Evolutionary conservation across 2,113 vertebrate species (phyloP).

Genomic region (Oceanites oceanicus): DNA sequence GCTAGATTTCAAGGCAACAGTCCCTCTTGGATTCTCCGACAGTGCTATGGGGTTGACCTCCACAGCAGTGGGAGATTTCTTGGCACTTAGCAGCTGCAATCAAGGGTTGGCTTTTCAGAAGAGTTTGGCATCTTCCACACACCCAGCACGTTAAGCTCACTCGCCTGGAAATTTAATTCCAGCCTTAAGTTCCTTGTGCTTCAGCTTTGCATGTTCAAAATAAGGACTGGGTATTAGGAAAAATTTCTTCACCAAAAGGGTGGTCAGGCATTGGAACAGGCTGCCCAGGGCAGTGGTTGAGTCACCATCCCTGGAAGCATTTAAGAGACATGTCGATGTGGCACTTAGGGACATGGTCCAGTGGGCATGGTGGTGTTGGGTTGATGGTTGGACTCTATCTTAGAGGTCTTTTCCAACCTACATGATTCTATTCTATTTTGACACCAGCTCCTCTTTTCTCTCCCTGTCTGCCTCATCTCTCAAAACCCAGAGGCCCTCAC

Average conservation of each 20-base stretch:
- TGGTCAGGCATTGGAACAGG: too few relatives aligned
- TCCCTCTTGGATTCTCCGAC: rapidly evolving
- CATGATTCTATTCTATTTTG: too few relatives aligned
- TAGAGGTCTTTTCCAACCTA: too few relatives aligned
- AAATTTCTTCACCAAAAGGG: too few relatives aligned
- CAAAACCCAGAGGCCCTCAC: background rate
- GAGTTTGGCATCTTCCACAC: background rate
- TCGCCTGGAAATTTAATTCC: background rate
- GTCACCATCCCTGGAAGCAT: too few relatives aligned
- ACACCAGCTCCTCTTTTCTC: background rate
- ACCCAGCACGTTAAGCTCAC: rapidly evolving
- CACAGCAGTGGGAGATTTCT: background rate
- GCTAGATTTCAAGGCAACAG: background rate
- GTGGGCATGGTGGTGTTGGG: too few relatives aligned
- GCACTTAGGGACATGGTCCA: too few relatives aligned
- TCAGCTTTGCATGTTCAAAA: background rate
- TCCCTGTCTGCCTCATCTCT: background rate
- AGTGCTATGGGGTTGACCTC: rapidly evolving
- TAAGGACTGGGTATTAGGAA: background rate
- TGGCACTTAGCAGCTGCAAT: background rate
- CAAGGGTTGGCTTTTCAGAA: background rate
- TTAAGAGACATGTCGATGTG: too few relatives aligned
- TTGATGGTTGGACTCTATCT: too few relatives aligned
- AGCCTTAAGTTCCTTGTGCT: background rate
- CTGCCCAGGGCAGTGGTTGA: too few relatives aligned